Conservation (phyloP, 1,140 invertebrate genomes). For the Calliphora vicina region DNA sequence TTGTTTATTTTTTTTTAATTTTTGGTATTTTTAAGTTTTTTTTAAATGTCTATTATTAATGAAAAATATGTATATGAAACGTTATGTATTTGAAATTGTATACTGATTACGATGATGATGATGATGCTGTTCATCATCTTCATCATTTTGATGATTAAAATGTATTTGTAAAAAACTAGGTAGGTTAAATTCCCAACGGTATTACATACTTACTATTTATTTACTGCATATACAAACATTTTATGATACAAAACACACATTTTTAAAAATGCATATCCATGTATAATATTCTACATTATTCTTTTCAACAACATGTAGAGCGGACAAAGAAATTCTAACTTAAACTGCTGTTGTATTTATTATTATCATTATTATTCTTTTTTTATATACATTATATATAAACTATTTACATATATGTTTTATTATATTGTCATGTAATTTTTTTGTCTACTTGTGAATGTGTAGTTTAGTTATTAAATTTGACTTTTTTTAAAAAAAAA, state of each 20-base stretch:
- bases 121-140: not conserved
- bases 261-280: too few species aligned
- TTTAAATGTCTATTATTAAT: not conserved
- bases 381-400: not conserved
- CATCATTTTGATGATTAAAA: not conserved
- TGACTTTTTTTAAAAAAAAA: not conserved
- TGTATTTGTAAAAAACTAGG: not conserved
- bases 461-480: not conserved
- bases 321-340: not conserved
- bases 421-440: not conserved
- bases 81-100: not conserved
- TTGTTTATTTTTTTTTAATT: not conserved
- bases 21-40: not conserved
- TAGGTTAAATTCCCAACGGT: not conserved
- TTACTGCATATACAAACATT: not conserved
- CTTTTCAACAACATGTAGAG: not conserved
- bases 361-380: not conserved
- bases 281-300: not conserved
- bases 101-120: too few species aligned
- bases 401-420: not conserved
- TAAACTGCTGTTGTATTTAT: conserved; percentile 1
- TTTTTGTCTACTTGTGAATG: not conserved
- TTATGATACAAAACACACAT: not conserved
- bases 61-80: too few species aligned
- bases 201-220: not conserved